Evolutionary conservation across 2,888 invertebrate genomes (phyloP).

Genomic region (Nymphalis polychloros): DNA sequence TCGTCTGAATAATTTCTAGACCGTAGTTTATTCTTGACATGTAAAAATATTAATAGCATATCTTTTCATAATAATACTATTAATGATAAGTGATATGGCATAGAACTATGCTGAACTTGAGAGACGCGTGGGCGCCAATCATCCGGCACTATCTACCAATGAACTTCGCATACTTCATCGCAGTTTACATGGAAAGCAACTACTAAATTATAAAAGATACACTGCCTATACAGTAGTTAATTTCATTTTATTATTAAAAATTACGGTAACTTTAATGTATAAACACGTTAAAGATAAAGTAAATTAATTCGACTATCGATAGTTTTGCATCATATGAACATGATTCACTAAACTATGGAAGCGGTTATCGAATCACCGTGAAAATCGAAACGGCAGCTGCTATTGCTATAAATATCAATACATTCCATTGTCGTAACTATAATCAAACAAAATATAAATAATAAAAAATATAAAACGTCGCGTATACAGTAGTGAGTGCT

Average conservation of each 20-base stretch:
- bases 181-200: conserved; percentile 29
- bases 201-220: conserved; percentile 7
- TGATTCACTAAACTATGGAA: not conserved
- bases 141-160: conserved; percentile 60
- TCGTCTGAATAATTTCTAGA: no score
- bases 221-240: not conserved
- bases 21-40: not conserved
- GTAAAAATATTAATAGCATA: conserved; percentile 10
- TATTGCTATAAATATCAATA: conserved; percentile 54
- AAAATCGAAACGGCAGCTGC: conserved; percentile 53
- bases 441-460: conserved; percentile 58
- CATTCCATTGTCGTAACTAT: conserved; percentile 48
- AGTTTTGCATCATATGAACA: not conserved
- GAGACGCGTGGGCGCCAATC: conserved; percentile 64
- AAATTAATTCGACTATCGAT: no score
- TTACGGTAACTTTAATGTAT: not conserved
- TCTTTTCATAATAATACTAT: conserved; percentile 36
- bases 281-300: not conserved
- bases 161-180: conserved; percentile 51
- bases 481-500: conserved; percentile 42
- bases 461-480: conserved; percentile 45
- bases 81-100: conserved; percentile 66
- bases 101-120: conserved; percentile 48
- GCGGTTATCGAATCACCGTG: conserved; percentile 7
- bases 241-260: conserved; percentile 1